These are phyloP conservation scores for Eupithecia exiguata DNA, from an alignment of 2,888 invertebrate species.

Conservation along the genomic window DNA sequence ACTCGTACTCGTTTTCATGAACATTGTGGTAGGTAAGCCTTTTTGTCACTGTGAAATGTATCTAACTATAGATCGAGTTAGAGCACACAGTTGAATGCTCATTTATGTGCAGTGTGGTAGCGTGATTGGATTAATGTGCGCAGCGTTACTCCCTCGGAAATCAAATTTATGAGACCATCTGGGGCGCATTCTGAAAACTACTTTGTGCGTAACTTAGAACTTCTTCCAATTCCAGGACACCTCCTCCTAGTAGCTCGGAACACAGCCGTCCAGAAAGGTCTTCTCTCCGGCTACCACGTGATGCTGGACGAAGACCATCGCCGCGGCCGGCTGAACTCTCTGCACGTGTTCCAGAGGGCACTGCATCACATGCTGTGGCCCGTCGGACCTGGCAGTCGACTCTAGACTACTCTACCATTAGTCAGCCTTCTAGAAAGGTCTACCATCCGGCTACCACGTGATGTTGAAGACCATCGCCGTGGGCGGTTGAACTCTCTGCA, in stretches of 20 bases:
- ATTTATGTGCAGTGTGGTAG: too few species aligned
- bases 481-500: slow-evolving; percentile 59
- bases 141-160: too few species aligned
- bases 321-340: slow-evolving; percentile 50
- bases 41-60: too few species aligned
- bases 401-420: slow-evolving; percentile 40
- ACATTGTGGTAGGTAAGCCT: too few species aligned
- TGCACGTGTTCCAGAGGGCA: slow-evolving; percentile 68
- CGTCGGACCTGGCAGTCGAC: slow-evolving; percentile 58
- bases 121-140: too few species aligned
- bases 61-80: too few species aligned
- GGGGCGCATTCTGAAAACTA: too few species aligned
- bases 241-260: slow-evolving; percentile 91
- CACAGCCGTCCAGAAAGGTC: slow-evolving; percentile 88
- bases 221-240: slow-evolving; percentile 84
- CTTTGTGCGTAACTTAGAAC: too few species aligned
- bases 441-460: slow-evolving; percentile 55
- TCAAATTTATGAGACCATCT: too few species aligned
- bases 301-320: slow-evolving; percentile 63
- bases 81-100: too few species aligned
- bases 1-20: too few species aligned
- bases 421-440: background rate
- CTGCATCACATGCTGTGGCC: slow-evolving; percentile 72
- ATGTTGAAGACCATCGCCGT: slow-evolving; percentile 57
- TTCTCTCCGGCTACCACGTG: slow-evolving; percentile 73